phyloP scores from a whole-genome alignment of 2,113 vertebrate genomes.

The Danio rerio region GRCz12tu NC_133180.1:43882001-43882500 shows the following conservation, averaged over 20 bases:
- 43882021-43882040: background rate
- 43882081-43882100: background rate
- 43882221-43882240: background rate
- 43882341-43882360: no score
- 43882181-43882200: slow-evolving; percentile 84
- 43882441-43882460: no score
- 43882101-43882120: slow-evolving; percentile 38
- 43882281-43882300: no score
- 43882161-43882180: slow-evolving; percentile 85
- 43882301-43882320: no score
- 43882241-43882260: background rate
- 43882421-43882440: no score
- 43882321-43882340: background rate
- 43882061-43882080: background rate
- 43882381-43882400: no score
- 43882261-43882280: background rate
- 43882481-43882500: no score
- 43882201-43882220: slow-evolving; percentile 86
- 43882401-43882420: no score
- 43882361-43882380: no score
- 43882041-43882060: background rate
- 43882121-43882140: slow-evolving; percentile 84
- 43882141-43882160: slow-evolving; percentile 81
- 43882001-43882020: background rate
- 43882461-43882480: no score